phyloP scores from a whole-genome alignment of 30 jellyfish, hydroid and myxozoan genomes.

The Hydra vulgaris region DNA sequence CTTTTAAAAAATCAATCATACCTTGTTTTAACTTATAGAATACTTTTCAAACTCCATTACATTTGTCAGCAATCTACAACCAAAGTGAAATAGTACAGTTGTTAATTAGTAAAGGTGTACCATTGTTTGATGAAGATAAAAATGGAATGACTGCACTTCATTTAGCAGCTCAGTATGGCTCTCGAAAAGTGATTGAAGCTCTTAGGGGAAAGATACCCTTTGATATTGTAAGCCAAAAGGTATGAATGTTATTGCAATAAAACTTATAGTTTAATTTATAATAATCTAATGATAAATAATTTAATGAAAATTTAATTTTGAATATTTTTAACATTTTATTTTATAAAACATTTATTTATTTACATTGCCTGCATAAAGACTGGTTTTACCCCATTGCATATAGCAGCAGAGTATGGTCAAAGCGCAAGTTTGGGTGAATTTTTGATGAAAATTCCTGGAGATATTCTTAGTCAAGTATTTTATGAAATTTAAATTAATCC shows the following conservation, averaged over 20 bases:
- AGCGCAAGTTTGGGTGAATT: conserved; percentile 57
- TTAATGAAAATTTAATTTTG: too few species aligned
- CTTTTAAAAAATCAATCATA: too few species aligned
- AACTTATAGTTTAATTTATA: too few species aligned
- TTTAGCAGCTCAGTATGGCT: conserved; percentile 84
- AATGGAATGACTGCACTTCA: conserved; percentile 93
- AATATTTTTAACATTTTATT: too few species aligned
- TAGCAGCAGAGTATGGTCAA: conserved; percentile 87
- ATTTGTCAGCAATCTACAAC: conserved; percentile 82
- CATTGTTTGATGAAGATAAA: conserved; percentile 84
- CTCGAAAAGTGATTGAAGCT: conserved; percentile 49
- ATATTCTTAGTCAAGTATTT: conserved; percentile 61
- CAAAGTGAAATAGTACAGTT: conserved; percentile 66
- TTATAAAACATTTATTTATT: too few species aligned
- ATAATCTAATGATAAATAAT: too few species aligned
- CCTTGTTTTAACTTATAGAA: conserved; percentile 28
- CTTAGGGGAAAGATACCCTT: conserved; percentile 67
- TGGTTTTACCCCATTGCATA: conserved; percentile 80
- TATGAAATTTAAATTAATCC: too few species aligned
- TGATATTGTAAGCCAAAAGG: conserved; percentile 67
- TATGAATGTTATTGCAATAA: too few species aligned
- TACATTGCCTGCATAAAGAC: too few species aligned
- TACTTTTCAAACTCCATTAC: conserved; percentile 64
- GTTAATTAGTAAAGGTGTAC: conserved; percentile 46
- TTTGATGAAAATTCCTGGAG: conserved; percentile 62